These are phyloP conservation scores for Scyliorhinus canicula DNA, from an alignment of 2,797 vertebrate genomes.

Conservation along the genomic window DNA sequence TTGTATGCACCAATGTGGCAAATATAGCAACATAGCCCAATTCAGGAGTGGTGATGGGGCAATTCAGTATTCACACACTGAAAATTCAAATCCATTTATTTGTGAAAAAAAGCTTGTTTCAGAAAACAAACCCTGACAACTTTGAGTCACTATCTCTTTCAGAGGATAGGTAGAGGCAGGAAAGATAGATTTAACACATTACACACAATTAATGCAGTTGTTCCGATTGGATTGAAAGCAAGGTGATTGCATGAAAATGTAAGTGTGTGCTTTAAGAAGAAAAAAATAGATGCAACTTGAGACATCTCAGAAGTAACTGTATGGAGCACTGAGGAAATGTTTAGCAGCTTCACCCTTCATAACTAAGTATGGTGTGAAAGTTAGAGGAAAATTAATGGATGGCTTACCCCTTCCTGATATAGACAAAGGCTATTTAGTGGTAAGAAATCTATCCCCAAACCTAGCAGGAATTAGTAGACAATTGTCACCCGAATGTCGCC, in stretches of 20 bases:
- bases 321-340: background rate
- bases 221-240: background rate
- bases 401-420: background rate
- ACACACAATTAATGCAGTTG: background rate
- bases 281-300: background rate
- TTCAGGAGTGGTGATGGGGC: background rate
- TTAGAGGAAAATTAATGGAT: background rate
- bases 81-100: background rate
- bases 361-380: background rate
- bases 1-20: background rate
- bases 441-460: background rate
- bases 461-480: background rate
- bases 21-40: background rate
- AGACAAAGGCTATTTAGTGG: background rate
- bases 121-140: background rate
- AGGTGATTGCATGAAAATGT: too few species aligned
- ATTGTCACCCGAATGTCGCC: too few species aligned
- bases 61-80: background rate
- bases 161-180: too few species aligned
- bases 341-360: background rate
- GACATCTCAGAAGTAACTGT: background rate
- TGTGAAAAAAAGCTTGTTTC: too few species aligned
- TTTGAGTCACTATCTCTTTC: background rate
- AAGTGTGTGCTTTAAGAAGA: too few species aligned
- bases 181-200: background rate